Evolutionary conservation across 2,888 invertebrate species (phyloP), one percentile per base, ranked within the genome.

Genomic region (Coelopa pilipes): DNA sequence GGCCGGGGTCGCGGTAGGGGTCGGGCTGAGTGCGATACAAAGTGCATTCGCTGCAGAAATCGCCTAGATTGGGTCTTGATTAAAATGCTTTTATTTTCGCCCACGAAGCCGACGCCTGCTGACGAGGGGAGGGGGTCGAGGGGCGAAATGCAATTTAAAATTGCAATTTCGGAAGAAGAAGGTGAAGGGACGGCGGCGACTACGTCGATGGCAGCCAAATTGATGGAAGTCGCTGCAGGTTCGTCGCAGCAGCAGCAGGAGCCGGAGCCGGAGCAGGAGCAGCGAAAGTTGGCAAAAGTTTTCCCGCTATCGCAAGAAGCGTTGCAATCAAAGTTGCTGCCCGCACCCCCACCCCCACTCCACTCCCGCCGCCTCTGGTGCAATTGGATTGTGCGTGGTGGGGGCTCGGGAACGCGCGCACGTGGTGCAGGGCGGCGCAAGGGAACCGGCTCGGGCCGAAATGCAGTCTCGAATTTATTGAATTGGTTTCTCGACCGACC

Each of bases 41-140:
- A 71, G 17, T 71, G 71, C 63, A 71, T 65, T 71, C 65, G 13
- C 45, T n/a, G 65, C 71, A 63, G 9, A 71, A 71, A 71, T 53
- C 46, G 71, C 46, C 69, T 75, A 75, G 72, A 75, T 75, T 75
- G 68, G 74, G 72, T 72, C 68, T 72, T 75, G 74, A 75, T 75
- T 75, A 75, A 75, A 75, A 50, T 50, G 57, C 19, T 73, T 72
- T 46, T 24, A 19, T 71, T 65, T 60, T 17, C 34, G 34, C 34
- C 34, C 2, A 34, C n/a, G n/a, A n/a, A n/a, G n/a, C n/a, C n/a
- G n/a, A n/a, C n/a, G n/a, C n/a, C 13, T 21, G 47, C 50, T 50
- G 45, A 45, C 19, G 21, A 49, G 11, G n/a, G 60, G n/a, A 50
- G 24, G 19, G 67, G 50, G 50, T 34, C 53, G 21, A 60, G 59